phyloP scores from a whole-genome alignment of 2,797 vertebrate species.

The Botia kubotai region DNA sequence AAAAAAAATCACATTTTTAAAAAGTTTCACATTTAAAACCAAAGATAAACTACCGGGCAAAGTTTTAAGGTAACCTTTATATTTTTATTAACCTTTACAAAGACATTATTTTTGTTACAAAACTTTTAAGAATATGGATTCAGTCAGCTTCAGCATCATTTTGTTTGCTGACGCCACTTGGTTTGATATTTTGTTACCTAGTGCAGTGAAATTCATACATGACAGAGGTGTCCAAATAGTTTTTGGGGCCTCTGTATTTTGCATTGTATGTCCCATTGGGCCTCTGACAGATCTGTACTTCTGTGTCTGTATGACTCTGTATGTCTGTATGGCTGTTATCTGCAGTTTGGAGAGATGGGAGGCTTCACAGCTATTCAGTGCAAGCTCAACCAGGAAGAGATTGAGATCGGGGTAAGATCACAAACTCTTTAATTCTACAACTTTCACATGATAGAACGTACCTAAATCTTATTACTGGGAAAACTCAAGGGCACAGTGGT shows the following conservation, averaged over 20 bases:
- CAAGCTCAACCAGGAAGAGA: conserved; percentile 92
- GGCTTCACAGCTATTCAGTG: conserved; percentile 95
- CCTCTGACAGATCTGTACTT: neutral
- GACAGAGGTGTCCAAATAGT: neutral
- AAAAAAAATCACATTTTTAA: neutral
- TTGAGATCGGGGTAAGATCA: conserved; percentile 92
- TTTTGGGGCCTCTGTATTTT: neutral
- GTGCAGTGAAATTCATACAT: neutral
- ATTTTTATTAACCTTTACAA: no score
- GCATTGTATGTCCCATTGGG: neutral
- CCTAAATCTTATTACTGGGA: neutral
- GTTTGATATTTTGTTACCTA: neutral
- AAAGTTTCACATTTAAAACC: no score
- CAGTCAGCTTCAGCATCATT: neutral
- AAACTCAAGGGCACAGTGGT: neutral
- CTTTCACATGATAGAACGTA: neutral
- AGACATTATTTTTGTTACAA: no score
- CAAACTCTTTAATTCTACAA: neutral
- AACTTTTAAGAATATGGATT: neutral
- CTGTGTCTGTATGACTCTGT: neutral
- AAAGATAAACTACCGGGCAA: no score
- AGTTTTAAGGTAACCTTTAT: no score
- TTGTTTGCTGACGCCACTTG: neutral
- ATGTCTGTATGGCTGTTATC: neutral
- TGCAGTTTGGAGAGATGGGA: conserved; percentile 95